Base-by-base conservation (phyloP, 2,797 vertebrate genomes). In the Glyptemys insculpta region DNA sequence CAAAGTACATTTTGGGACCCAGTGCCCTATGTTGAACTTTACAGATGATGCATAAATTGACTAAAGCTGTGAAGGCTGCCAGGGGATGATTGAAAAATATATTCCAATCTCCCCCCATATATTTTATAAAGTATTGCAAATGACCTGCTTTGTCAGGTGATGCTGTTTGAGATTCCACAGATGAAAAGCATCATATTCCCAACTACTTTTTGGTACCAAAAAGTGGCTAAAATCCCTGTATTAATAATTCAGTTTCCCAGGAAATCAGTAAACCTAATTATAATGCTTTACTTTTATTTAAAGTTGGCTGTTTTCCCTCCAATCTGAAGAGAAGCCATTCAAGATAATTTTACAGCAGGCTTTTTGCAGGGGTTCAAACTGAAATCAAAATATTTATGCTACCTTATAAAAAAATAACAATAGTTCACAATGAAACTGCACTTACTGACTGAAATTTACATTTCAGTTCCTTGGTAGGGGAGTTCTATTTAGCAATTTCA, bases 1-100 rank as follows among this genome's bases (percentile, higher is more conserved):
- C 92, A 88, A 80, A 96, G 95, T 87, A 21, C 81, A n/a, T 87
- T 94, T 94, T 74, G 93, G 97, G 87, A 85, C 93, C 90, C 52
- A 54, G 34, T 90, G 95, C 96, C 95, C 97, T 0, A 0, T 81
- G 79, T 3, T 92, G 96, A 98, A 95, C 97, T 97, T 96, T 25
- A 44, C 85, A 83, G 88, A 91, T 89, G 59, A 97, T 87, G 92
- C 84, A 96, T 94, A 95, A 94, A 97, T 96, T 87, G 94, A 89
- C 89, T 95, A 92, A 93, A 90, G 87, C 91, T 2, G 0, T 87
- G 94, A 96, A 94, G 85, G 83, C 91, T 95, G 80, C 85, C 90
- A 90, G 27, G 83, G 62, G 56, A 86, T 85, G 92, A 94, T 79
- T 92, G 96, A 89, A 93, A 95, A 94, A 88, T 49, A 80, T 83